Evolutionary conservation across 2,797 vertebrate genomes (phyloP), one percentile per base, ranked within the genome.

Genomic region (Balearica regulorum): DNA sequence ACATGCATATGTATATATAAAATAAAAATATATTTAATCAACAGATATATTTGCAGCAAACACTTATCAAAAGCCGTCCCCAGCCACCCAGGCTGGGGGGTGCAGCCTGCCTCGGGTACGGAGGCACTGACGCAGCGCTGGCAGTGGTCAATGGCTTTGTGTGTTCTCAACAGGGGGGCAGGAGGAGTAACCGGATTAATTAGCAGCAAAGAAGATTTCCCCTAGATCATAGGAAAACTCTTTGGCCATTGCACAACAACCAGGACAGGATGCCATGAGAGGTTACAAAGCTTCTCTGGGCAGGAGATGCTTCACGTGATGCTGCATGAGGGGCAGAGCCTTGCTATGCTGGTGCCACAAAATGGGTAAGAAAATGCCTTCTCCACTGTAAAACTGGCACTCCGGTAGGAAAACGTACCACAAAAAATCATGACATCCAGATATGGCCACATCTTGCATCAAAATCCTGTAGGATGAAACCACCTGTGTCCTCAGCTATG

Each of bases 211-310:
- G 35, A 64, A 39, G 16, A 71, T 33, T 68, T 83, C 35, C 19
- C 18, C 13, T 35, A n/a, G 35, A 54, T 41, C 1, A 2, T 2
- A 80, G 58, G 54, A n/a, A 83, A 76, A 71, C 3, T 60, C 83
- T 43, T 16, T n/a, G 31, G 54, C 5, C 4, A 5, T 7, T 54
- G 25, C 0, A 1, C 0, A 0, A 39, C 12, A 4, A 22, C 43
- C 1, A 6, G 46, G 35, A 37, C 24, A 35, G 21, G 33, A 62
- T 85, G 43, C 16, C 29, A 48, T 0, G 4, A 48, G 51, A 80
- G 10, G 21, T 2, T 3, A 0, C 6, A 33, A 62, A 83, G 35
- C 3, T 66, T 18, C 44, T 12, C 0, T 0, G 21, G 37, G 61
- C 0, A 5, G 37, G 41, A 86, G 48, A 66, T 24, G 25, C 5